A percentile compares a stretch with the other conserved stretches of the same genome.
Evolutionary conservation across 1,140 invertebrate species (phyloP).

Genomic region (Fopius arisanus): DNA sequence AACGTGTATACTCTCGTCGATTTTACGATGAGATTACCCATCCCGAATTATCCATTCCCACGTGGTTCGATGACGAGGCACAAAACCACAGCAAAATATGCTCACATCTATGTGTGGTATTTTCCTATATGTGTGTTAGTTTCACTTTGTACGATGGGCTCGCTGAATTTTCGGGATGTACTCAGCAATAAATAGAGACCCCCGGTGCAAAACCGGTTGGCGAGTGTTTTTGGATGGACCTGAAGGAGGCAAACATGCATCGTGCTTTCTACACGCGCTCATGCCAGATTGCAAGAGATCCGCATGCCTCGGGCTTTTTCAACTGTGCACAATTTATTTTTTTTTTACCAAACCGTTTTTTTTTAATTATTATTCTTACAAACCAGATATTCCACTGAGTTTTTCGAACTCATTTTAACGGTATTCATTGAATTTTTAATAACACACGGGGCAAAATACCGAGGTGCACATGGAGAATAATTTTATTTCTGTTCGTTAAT

Average conservation of each 20-base stretch:
- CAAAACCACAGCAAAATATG: constrained; percentile 13
- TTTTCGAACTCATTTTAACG: constrained; percentile 6
- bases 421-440: constrained; percentile 1
- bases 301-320: constrained; percentile 20
- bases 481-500: neutral
- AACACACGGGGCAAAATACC: neutral
- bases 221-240: constrained; percentile 18
- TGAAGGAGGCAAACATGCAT: constrained; percentile 23
- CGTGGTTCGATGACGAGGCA: constrained; percentile 33
- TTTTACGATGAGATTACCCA: constrained; percentile 32
- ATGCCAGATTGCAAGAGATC: constrained; percentile 19
- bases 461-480: neutral
- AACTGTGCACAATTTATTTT: constrained; percentile 9
- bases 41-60: constrained; percentile 32
- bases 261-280: constrained; percentile 4
- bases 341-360: neutral
- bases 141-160: constrained; percentile 14
- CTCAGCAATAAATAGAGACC: constrained; percentile 33
- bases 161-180: constrained; percentile 19
- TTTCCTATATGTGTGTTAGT: neutral
- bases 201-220: constrained; percentile 29
- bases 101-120: neutral
- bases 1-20: constrained; percentile 19
- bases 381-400: neutral
- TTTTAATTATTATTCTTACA: neutral